Evolutionary conservation across 2,797 vertebrate genomes (phyloP).

Genomic region (Tenualosa thibaudeaui): DNA sequence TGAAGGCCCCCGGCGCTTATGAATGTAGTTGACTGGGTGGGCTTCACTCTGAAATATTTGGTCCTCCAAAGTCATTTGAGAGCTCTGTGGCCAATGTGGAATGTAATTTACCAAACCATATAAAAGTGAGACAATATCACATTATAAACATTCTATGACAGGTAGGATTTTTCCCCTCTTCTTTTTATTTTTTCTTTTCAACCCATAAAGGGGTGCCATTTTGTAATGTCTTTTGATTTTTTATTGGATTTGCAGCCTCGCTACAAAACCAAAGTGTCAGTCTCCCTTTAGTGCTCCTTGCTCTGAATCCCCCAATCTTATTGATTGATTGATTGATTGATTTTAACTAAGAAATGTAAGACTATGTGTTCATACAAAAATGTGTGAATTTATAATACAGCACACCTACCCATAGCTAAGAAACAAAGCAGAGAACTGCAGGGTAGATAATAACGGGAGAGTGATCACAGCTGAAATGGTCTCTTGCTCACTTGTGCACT

Average conservation of each 20-base stretch:
- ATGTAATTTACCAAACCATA: slow-evolving; percentile 58
- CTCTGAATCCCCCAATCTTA: neutral
- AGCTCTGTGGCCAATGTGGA: slow-evolving; percentile 45
- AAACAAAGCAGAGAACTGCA: neutral
- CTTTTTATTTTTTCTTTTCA: neutral
- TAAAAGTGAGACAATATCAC: slow-evolving; percentile 50
- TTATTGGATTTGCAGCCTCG: slow-evolving; percentile 31
- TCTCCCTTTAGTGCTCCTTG: slow-evolving; percentile 21
- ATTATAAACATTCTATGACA: slow-evolving; percentile 47
- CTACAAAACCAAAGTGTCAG: slow-evolving; percentile 15
- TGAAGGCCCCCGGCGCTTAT: slow-evolving; percentile 56
- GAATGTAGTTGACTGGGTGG: slow-evolving; percentile 44
- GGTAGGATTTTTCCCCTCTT: slow-evolving; percentile 25
- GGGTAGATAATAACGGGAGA: neutral
- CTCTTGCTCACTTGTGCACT: neutral
- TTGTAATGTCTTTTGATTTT: slow-evolving; percentile 31
- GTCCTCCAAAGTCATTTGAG: slow-evolving; percentile 51
- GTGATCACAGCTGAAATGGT: neutral
- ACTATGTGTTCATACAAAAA: no score
- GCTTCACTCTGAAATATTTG: slow-evolving; percentile 43
- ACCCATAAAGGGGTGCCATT: slow-evolving; percentile 36
- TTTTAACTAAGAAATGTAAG: no score
- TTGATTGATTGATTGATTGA: no score
- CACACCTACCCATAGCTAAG: neutral
- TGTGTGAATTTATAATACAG: neutral